These are phyloP conservation scores for Sebastes iracundus DNA, from an alignment of 2,797 vertebrate species.

Conservation along the genomic window DNA sequence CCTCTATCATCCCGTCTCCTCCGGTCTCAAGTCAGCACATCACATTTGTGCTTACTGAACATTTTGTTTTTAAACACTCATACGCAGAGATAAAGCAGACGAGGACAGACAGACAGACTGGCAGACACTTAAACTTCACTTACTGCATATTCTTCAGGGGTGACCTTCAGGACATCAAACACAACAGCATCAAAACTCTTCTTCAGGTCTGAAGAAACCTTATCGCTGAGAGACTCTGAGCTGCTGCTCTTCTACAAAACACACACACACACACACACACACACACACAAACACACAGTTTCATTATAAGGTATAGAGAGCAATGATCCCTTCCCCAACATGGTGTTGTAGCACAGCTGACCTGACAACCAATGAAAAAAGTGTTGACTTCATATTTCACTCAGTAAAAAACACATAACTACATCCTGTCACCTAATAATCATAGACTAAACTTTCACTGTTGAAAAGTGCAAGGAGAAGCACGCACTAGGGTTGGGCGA, in stretches of 20 bases:
- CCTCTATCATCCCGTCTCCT: constrained; percentile 26
- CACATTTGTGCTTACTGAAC: constrained; percentile 17
- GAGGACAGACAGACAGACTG: neutral
- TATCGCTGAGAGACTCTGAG: constrained; percentile 96
- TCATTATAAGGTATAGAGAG: neutral
- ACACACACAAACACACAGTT: neutral
- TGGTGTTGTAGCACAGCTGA: neutral
- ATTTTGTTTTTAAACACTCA: neutral
- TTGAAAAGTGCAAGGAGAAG: neutral
- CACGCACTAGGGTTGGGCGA: no score
- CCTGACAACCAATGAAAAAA: neutral
- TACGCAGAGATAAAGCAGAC: neutral
- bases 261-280: constrained; percentile 16
- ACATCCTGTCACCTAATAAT: neutral
- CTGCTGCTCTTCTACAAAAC: constrained; percentile 93
- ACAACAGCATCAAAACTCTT: constrained; percentile 99
- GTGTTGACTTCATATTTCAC: neutral
- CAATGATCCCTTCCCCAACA: no score
- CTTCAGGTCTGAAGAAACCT: constrained; percentile 92
- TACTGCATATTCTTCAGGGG: constrained; percentile 99
- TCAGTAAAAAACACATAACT: neutral
- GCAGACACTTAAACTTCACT: constrained; percentile 61
- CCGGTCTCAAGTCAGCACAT: constrained; percentile 23
- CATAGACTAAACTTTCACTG: no score
- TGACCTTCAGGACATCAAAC: constrained; percentile 97